Conservation (phyloP, 1,140 invertebrate genomes). For the Bombus waltoni region DNA sequence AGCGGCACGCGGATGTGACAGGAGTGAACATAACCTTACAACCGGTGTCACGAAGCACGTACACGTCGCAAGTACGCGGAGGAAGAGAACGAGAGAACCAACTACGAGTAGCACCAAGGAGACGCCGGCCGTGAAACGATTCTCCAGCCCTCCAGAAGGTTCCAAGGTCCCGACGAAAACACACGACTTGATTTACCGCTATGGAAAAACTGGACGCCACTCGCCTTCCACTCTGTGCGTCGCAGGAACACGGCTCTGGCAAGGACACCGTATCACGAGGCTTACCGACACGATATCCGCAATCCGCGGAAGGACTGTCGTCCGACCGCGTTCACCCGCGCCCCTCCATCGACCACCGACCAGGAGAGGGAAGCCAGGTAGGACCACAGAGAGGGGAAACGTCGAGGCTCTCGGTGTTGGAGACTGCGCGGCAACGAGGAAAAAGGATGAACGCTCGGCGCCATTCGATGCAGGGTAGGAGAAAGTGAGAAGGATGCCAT, state of each 20-base stretch:
- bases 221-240: neutral
- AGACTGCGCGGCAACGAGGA: conserved; percentile 20
- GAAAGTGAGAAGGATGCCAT: conserved; percentile 55
- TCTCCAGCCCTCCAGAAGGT: neutral
- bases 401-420: neutral
- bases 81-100: neutral
- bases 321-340: conserved; percentile 51
- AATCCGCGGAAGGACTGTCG: conserved; percentile 74
- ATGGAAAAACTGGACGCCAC: neutral
- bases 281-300: conserved; percentile 68
- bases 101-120: neutral
- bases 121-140: conserved; percentile 7
- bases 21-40: conserved; percentile 32
- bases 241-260: neutral
- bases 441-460: conserved; percentile 25
- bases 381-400: neutral
- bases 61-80: neutral
- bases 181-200: neutral
- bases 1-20: conserved; percentile 32
- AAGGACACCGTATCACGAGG: conserved; percentile 30
- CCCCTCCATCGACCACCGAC: conserved; percentile 48
- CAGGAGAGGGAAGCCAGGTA: conserved; percentile 38
- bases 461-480: conserved; percentile 13
- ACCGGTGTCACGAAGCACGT: neutral
- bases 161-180: neutral